These are phyloP conservation scores for Zaprionus bogoriensis DNA, from an alignment of 2,888 invertebrate species.

Conservation along the genomic window DNA sequence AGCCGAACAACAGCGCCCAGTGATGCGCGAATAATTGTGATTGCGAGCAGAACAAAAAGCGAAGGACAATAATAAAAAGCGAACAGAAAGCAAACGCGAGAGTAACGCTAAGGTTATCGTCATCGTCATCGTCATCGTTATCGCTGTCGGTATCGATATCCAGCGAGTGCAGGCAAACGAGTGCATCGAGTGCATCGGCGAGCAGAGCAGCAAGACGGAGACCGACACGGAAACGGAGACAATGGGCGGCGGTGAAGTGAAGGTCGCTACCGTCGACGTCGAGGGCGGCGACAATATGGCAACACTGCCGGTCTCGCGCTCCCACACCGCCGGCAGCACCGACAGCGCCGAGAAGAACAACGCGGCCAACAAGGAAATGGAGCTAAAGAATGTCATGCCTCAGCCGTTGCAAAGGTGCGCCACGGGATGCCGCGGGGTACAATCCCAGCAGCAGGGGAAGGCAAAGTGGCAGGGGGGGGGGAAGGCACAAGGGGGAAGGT, in stretches of 20 bases:
- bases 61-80: not conserved
- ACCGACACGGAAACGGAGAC: constrained; percentile 69
- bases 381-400: constrained; percentile 92
- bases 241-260: constrained; percentile 90
- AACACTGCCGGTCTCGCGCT: constrained; percentile 92
- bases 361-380: constrained; percentile 93
- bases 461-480: not conserved
- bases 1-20: constrained; percentile 38
- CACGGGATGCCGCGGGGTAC: constrained; percentile 2
- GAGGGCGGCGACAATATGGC: constrained; percentile 95
- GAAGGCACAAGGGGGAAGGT: too few species aligned
- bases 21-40: constrained; percentile 11
- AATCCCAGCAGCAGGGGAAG: not conserved
- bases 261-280: constrained; percentile 94
- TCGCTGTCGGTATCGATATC: constrained; percentile 21
- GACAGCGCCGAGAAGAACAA: constrained; percentile 92
- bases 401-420: constrained; percentile 92
- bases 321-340: constrained; percentile 87
- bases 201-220: constrained; percentile 74
- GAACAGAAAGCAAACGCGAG: too few species aligned
- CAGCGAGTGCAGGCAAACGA: constrained; percentile 1
- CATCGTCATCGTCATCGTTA: constrained; percentile 13
- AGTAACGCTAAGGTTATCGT: too few species aligned
- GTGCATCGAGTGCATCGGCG: constrained; percentile 15
- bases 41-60: not conserved